phyloP scores from a whole-genome alignment of 2,888 invertebrate species.

The Perdita meconis region DNA sequence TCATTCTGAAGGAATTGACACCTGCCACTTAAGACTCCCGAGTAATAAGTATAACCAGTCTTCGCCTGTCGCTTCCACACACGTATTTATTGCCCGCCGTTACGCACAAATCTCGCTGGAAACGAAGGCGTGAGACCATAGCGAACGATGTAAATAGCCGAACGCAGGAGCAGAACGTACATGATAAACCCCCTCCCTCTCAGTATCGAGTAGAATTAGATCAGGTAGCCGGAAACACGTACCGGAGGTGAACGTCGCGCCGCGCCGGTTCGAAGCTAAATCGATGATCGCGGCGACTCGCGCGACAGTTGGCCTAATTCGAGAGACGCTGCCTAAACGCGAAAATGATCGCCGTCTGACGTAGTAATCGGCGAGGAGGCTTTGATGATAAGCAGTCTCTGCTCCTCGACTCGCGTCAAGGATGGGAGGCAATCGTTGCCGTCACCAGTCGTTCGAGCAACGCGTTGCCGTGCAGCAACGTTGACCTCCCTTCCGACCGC shows the following conservation, averaged over 20 bases:
- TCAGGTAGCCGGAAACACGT: constrained; percentile 58
- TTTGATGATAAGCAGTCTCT: constrained; percentile 33
- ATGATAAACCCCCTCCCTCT: constrained; percentile 53
- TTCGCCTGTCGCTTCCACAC: constrained; percentile 63
- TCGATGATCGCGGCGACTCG: constrained; percentile 32
- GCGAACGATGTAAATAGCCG: constrained; percentile 72
- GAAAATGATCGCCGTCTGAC: constrained; percentile 27
- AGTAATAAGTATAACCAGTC: constrained; percentile 54
- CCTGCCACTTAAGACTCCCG: constrained; percentile 49
- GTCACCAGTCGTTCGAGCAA: neutral
- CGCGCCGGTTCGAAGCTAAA: constrained; percentile 32
- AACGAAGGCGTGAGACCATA: constrained; percentile 60
- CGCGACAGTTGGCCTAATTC: constrained; percentile 45
- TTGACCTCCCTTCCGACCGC: constrained; percentile 1
- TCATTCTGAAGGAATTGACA: constrained; percentile 21
- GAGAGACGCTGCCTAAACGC: constrained; percentile 28
- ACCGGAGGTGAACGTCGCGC: constrained; percentile 41
- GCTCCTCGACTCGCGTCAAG: neutral
- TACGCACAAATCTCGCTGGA: constrained; percentile 59
- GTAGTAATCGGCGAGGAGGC: constrained; percentile 21
- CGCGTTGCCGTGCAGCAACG: neutral
- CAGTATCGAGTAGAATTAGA: constrained; percentile 60
- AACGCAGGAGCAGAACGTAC: constrained; percentile 62
- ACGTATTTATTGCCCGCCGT: constrained; percentile 65
- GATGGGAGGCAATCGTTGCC: neutral